Evolutionary conservation across 2,797 vertebrate genomes (phyloP).

Genomic region (Poecilia gillii): DNA sequence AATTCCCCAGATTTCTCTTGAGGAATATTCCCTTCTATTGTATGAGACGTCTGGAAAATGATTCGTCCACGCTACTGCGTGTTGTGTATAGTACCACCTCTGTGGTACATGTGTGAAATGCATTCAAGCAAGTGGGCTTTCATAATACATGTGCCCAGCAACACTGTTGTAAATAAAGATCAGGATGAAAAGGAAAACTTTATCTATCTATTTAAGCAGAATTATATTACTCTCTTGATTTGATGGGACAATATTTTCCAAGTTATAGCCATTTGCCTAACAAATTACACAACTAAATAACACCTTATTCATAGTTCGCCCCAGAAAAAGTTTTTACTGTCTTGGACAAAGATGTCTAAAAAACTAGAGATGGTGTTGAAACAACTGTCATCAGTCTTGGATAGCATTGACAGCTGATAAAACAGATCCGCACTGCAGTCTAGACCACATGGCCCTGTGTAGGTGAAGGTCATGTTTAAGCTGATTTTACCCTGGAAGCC

Average conservation of each 20-base stretch:
- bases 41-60: background rate
- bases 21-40: background rate
- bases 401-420: background rate
- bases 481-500: background rate
- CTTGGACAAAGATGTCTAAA: background rate
- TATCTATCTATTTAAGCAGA: background rate
- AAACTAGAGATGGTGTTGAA: background rate
- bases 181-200: background rate
- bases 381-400: background rate
- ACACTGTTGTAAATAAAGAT: background rate
- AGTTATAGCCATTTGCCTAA: background rate
- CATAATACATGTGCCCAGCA: background rate
- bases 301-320: no score
- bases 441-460: background rate
- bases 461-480: background rate
- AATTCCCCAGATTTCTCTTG: background rate
- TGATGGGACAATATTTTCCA: background rate
- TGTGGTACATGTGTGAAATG: background rate
- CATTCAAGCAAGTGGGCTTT: background rate
- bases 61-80: background rate
- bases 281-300: background rate
- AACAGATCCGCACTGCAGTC: background rate
- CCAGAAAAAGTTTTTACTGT: no score
- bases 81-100: background rate
- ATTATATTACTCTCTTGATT: background rate